Evolutionary conservation across 1,140 invertebrate genomes (phyloP).

Genomic region (Bombus consobrinus): DNA sequence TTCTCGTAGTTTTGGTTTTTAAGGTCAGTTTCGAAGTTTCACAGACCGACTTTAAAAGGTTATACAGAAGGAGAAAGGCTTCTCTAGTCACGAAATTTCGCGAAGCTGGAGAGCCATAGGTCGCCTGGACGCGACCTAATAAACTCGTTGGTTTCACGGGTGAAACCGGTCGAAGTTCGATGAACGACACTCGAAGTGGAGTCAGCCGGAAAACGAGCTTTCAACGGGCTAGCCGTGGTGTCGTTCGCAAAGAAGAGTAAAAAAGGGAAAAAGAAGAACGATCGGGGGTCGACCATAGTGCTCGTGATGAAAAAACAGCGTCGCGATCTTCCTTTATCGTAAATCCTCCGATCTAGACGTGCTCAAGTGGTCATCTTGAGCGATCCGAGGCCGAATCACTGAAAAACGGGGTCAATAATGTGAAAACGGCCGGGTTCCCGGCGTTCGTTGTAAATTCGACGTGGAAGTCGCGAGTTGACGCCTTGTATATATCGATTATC

Average conservation of each 20-base stretch:
- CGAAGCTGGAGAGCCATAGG: neutral
- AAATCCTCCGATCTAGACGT: constrained; percentile 61
- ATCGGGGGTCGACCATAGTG: neutral
- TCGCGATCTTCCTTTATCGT: constrained; percentile 55
- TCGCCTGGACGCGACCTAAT: constrained; percentile 5
- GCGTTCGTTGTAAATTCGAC: constrained; percentile 63
- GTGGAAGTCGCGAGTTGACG: constrained; percentile 69
- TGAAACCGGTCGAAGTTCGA: constrained; percentile 16
- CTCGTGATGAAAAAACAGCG: constrained; percentile 19
- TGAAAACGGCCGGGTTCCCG: constrained; percentile 52
- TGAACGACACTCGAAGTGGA: constrained; percentile 13
- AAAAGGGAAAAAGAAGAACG: too few relatives aligned
- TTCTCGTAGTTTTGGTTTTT: neutral
- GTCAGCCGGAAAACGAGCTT: constrained; percentile 41
- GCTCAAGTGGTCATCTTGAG: constrained; percentile 56
- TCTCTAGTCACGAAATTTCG: neutral
- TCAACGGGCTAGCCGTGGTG: neutral
- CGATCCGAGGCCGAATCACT: neutral
- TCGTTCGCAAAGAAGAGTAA: neutral
- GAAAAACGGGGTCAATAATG: constrained; percentile 70
- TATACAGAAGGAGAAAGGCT: neutral
- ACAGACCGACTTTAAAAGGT: neutral
- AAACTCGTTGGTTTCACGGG: constrained; percentile 17
- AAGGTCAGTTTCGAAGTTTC: neutral
- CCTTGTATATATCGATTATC: constrained; percentile 75